Conservation (phyloP, 2,888 invertebrate genomes). For the Ornithoptera priamus region DNA sequence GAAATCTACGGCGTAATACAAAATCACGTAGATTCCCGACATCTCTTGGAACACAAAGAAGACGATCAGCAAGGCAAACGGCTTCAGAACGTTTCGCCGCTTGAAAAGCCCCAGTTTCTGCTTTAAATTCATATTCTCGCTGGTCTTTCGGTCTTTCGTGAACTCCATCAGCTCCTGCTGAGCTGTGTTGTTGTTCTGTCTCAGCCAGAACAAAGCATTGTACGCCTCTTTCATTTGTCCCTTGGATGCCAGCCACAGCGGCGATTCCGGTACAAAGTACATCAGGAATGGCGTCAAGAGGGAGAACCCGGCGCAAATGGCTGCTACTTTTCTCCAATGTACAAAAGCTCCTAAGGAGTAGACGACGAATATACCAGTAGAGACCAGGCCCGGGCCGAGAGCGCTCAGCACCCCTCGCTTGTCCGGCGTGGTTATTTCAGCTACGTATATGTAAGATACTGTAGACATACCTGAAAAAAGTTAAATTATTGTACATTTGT, state of each 20-base stretch:
- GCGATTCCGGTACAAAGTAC: slow-evolving; percentile 85
- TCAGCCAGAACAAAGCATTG: slow-evolving; percentile 82
- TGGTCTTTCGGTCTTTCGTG: slow-evolving; percentile 66
- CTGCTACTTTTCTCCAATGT: slow-evolving; percentile 83
- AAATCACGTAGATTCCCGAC: slow-evolving; percentile 85
- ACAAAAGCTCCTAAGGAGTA: slow-evolving; percentile 84
- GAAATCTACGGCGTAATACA: slow-evolving; percentile 86
- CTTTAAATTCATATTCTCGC: slow-evolving; percentile 61
- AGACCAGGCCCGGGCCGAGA: slow-evolving; percentile 85
- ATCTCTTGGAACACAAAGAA: slow-evolving; percentile 86
- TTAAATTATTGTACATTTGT: background rate
- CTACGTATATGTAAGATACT: slow-evolving; percentile 84
- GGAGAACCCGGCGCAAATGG: slow-evolving; percentile 81
- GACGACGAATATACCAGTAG: slow-evolving; percentile 85
- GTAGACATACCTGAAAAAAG: slow-evolving; percentile 83
- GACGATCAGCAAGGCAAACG: slow-evolving; percentile 82
- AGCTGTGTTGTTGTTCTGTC: slow-evolving; percentile 81
- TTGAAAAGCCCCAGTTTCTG: slow-evolving; percentile 69
- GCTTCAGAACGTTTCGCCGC: slow-evolving; percentile 82
- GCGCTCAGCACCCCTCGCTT: slow-evolving; percentile 85
- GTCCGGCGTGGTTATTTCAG: slow-evolving; percentile 84
- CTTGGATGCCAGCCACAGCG: slow-evolving; percentile 83
- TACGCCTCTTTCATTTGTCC: slow-evolving; percentile 81
- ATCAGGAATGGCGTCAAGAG: slow-evolving; percentile 79
- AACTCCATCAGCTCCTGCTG: slow-evolving; percentile 83